Evolutionary conservation across 2,888 invertebrate genomes (phyloP).

Genomic region (Mylabris sibirica): DNA sequence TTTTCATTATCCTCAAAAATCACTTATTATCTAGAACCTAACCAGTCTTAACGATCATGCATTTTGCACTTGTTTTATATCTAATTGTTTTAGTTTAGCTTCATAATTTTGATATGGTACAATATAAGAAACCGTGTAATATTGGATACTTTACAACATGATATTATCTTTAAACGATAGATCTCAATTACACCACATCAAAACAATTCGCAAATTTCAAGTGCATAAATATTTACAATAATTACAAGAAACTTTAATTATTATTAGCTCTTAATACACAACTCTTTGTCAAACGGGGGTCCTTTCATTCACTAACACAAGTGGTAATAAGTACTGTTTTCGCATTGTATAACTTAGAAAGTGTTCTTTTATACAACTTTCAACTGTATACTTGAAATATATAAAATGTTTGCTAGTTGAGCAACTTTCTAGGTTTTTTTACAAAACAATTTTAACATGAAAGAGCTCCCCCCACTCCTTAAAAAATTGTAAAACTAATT

Average conservation of each 20-base stretch:
- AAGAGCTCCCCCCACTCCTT: too few relatives aligned
- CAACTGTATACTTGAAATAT: too few relatives aligned
- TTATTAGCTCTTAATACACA: not conserved
- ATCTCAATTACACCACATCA: slow-evolving; percentile 20
- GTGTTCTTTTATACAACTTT: too few relatives aligned
- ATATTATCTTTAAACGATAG: slow-evolving; percentile 13
- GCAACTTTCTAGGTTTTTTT: too few relatives aligned
- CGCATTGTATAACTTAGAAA: too few relatives aligned
- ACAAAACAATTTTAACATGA: too few relatives aligned
- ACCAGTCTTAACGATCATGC: slow-evolving; percentile 61
- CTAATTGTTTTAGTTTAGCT: slow-evolving; percentile 23
- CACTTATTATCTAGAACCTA: slow-evolving; percentile 47
- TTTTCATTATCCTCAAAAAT: slow-evolving; percentile 15
- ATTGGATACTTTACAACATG: slow-evolving; percentile 17
- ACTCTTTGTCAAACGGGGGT: too few relatives aligned
- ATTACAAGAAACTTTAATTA: slow-evolving; percentile 36
- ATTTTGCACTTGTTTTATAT: slow-evolving; percentile 52
- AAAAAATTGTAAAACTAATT: too few relatives aligned
- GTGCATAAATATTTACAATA: slow-evolving; percentile 43
- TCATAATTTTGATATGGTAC: slow-evolving; percentile 32
- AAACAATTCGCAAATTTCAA: slow-evolving; percentile 28
- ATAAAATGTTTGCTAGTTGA: too few relatives aligned
- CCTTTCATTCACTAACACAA: too few relatives aligned
- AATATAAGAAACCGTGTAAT: slow-evolving; percentile 18
- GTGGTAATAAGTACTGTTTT: too few relatives aligned